Evolutionary conservation across 2,113 vertebrate genomes (phyloP), one percentile per base, ranked within the genome.

Genomic region (Arothron firmamentum): DNA sequence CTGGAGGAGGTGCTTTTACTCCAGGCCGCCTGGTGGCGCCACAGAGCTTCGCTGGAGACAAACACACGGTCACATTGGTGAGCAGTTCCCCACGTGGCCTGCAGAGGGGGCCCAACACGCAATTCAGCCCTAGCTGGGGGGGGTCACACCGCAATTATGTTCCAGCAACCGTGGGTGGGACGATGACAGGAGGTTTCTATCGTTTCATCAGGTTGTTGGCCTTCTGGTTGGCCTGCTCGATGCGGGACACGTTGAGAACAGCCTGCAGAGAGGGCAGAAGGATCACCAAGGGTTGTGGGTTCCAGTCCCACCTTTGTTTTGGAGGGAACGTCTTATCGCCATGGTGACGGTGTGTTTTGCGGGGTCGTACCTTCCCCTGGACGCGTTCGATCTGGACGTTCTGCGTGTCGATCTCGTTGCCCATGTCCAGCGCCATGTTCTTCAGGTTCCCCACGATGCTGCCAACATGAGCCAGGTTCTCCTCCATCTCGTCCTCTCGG

Each of bases 401-500:
- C 82, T 93, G 92, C 5, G 83, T 86, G 52, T 90, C 87, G 0
- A 93, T 91, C 87, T 93, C 92, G 34, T 92, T 92, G 65, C 92
- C 82, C 76, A 93, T 90, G 65, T 93, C 92, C 62, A 92, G 69
- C 0, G 92, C 92, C 91, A 93, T 93, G 48, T 82, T 91, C 59
- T 89, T 88, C 71, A 93, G 84, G 31, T 93, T 93, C 0, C 91
- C 88, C 0, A 93, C 62, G 65, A 93, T 91, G 79, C 92, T 92
- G 59, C 87, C 81, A 4, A 93, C 91, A 1, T 93, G 92, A 3
- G 74, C 56, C 77, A 93, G 67, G 76, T 93, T 93, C 67, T 93
- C 92, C 62, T 93, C 91, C 89, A 93, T 92, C 85, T 93, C 92
- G 17, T 92, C 90, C 81, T 93, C 92, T 0, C 85, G 87, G 2